Base-by-base conservation (phyloP, 2,888 invertebrate species). In the Pachydiplax longipennis region DNA sequence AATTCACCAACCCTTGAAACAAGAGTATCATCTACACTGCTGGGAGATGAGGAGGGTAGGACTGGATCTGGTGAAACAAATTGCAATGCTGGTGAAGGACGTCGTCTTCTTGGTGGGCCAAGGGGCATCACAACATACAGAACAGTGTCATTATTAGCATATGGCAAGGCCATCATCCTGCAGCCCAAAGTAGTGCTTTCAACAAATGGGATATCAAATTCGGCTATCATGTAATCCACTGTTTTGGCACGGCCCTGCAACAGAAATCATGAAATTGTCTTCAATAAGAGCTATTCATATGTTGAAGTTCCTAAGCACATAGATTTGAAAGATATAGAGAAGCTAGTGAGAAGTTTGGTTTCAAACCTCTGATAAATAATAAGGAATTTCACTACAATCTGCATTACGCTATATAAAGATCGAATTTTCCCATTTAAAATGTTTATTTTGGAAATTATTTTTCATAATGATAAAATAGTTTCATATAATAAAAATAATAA, bases 71-170 rank as follows among this genome's bases (percentile, higher is more conserved):
- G 6, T 13, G 25, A n/a, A 37, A 53, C 5, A 35, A 65, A 22
- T 37, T 58, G 1, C 3, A 37, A 12, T 58, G 65, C 1, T 22
- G 31, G 35, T 31, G 31, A 31, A 13, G 73, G 73, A 31, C 31
- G 10, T 18, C 87, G 65, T 61, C 87, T 37, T 37, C 3, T 31
- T 18, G 31, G 87, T 61, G 61, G 61, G 3, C 87, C 87, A 31
- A 87, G 93, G 0, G 95, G 95, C 12, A 95, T 92, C 5, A 95
- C 92, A 61, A 95, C 92, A 91, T 94, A 94, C 94, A 95, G 94
- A 18, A 93, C 93, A 4, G 94, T 92, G 91, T 94, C 93, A 31
- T 93, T 92, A 53, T 94, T 93, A 90, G 93, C 93, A 91, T 95
- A 95, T 0, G 95, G 95, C 18, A 95, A 92, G 35, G 93, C 94